Conservation (phyloP, 2,797 vertebrate genomes). For the Pipistrellus nathusii region DNA sequence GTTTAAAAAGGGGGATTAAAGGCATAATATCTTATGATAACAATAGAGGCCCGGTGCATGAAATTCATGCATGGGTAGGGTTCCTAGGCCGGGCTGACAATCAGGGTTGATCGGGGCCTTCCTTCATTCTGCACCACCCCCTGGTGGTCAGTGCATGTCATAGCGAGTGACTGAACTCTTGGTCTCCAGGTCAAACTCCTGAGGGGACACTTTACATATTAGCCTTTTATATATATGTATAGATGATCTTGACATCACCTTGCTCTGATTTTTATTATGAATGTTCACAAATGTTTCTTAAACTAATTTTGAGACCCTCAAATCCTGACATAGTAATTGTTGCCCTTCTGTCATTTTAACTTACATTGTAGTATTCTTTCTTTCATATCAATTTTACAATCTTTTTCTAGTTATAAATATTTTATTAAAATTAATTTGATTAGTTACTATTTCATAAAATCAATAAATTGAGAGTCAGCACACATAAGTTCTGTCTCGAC, state of each 20-base stretch:
- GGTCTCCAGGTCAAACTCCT: too few species aligned
- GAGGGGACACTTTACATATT: too few species aligned
- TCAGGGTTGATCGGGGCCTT: too few species aligned
- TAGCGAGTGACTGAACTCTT: too few species aligned
- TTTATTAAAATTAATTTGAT: constrained; percentile 19
- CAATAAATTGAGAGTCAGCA: neutral
- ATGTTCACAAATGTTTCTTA: neutral
- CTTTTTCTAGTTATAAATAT: neutral
- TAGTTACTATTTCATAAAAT: neutral
- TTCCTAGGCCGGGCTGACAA: too few species aligned
- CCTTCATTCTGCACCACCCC: too few species aligned
- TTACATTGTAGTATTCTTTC: neutral
- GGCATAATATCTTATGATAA: neutral
- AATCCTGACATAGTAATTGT: neutral
- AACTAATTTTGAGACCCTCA: neutral
- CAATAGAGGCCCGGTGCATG: too few species aligned
- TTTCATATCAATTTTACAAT: neutral
- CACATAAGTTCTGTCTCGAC: constrained; percentile 2
- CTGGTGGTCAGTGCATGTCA: too few species aligned
- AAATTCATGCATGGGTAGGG: too few species aligned
- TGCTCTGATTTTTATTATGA: neutral
- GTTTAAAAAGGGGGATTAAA: neutral
- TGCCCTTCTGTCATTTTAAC: neutral
- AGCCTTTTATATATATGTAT: too few species aligned
- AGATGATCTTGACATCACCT: neutral